Evolutionary conservation across 2,113 vertebrate genomes (phyloP).

Genomic region (Tricholaema leucomelas): DNA sequence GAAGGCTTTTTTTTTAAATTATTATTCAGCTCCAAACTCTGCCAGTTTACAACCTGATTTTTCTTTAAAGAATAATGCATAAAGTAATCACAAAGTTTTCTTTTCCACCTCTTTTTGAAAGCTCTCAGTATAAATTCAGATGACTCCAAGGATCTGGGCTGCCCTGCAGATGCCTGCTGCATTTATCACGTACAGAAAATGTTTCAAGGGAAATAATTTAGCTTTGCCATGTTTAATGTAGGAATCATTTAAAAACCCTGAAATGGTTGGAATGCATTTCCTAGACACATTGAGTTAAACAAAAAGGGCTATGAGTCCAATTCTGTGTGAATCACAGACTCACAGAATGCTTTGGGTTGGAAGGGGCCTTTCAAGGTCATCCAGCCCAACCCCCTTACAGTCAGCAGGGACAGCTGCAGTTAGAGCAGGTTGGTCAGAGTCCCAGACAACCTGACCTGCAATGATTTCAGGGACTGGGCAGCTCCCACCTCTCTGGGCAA

Average conservation of each 20-base stretch:
- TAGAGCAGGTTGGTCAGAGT: too few species aligned
- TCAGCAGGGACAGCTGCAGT: too few species aligned
- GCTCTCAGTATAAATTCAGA: background rate
- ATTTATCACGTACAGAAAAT: background rate
- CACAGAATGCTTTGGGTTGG: too few species aligned
- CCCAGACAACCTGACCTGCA: too few species aligned
- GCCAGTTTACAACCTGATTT: background rate
- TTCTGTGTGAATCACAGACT: background rate
- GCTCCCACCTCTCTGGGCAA: too few species aligned
- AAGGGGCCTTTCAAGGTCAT: too few species aligned
- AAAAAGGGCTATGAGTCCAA: background rate
- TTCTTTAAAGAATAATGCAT: background rate
- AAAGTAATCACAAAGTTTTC: background rate
- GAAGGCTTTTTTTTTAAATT: background rate
- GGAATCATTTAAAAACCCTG: background rate
- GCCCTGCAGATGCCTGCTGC: background rate
- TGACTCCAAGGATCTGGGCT: background rate
- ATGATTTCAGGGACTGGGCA: too few species aligned
- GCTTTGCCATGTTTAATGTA: background rate
- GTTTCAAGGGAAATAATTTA: background rate
- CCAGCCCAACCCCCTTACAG: too few species aligned
- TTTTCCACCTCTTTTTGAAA: background rate
- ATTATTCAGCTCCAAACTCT: background rate
- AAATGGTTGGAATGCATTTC: background rate
- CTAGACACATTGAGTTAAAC: background rate